phyloP scores from a whole-genome alignment of 2,888 invertebrate genomes.

The Chaitophorus viminalis region DNA sequence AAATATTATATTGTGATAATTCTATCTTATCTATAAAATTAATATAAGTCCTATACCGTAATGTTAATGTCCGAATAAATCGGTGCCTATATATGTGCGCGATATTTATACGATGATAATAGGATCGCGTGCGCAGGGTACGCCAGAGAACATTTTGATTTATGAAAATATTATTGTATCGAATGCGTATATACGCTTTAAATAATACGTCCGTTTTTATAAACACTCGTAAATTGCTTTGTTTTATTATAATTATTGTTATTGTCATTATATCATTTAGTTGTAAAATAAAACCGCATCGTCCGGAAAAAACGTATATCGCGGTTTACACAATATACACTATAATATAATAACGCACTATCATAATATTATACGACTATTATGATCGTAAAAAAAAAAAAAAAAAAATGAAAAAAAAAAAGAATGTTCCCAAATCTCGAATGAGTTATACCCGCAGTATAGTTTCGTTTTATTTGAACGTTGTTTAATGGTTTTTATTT shows the following conservation, averaged over 20 bases:
- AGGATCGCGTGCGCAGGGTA: background rate
- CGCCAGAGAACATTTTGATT: background rate
- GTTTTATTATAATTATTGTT: background rate
- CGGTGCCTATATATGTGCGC: too few relatives aligned
- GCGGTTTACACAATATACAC: background rate
- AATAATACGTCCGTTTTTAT: background rate
- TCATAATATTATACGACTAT: background rate
- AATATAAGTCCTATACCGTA: too few relatives aligned
- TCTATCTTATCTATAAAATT: too few relatives aligned
- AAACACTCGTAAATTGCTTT: background rate
- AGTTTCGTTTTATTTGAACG: background rate
- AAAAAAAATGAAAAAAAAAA: background rate
- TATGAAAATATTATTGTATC: background rate
- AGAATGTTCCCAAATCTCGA: background rate
- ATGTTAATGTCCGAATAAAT: too few relatives aligned
- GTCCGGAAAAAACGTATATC: background rate
- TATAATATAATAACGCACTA: too few relatives aligned
- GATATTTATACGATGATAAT: background rate
- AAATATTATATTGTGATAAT: too few relatives aligned
- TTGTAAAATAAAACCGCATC: background rate
- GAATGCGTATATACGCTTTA: background rate
- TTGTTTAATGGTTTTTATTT: background rate
- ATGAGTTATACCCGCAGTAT: too few relatives aligned
- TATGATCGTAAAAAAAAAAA: slow-evolving; percentile 1
- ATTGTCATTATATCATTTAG: background rate